Base-by-base conservation (phyloP, 1,140 invertebrate genomes). In the Ceratoteleas bidentatus region DNA sequence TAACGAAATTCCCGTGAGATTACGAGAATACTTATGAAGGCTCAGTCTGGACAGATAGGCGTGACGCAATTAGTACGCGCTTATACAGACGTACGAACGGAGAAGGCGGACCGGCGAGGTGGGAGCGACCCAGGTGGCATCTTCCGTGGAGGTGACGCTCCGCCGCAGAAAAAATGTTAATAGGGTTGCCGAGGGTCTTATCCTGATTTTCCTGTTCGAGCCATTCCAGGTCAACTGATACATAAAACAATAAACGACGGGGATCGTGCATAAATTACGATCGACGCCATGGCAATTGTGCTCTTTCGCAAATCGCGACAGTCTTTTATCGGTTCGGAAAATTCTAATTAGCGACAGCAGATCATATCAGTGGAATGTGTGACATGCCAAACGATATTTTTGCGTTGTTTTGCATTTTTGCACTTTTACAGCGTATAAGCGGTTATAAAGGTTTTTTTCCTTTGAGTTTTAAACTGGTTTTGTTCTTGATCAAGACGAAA, bases 31-130 rank as follows among this genome's bases (percentile, higher is more conserved):
- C 65, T 76, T 76, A 70, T 47, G 79, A 69, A 83, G 74, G 24
- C 58, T 68, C 52, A 45, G 75, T 52, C 69, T 54, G 79, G 80
- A 82, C 69, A 77, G 73, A 84, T 80, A 81, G 83, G 78, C 66
- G 82, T 84, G 82, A 84, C 70, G 81, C 76, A 84, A 84, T 84
- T 84, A 79, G 76, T 84, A 66, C 66, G 57, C 66, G 61, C 57
- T 16, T 56, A 77, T 49, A 76, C 69, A 74, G 69, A 65, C 60
- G 68, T 57, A 70, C 10, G 65, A 57, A 68, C 52, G 50, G 61
- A 10, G 54, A 65, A 68, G 72, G 58, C 60, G 66, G 56, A 16
- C 11, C 34, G 16, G n/a, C 3, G 49, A 78, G 61, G 69, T 78
- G 74, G 69, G 74, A 78, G 69, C 64, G 68, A 74, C 78, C 54